These are phyloP conservation scores for Tauraco erythrolophus DNA, from an alignment of 2,113 vertebrate species.

Conservation along the genomic window DNA sequence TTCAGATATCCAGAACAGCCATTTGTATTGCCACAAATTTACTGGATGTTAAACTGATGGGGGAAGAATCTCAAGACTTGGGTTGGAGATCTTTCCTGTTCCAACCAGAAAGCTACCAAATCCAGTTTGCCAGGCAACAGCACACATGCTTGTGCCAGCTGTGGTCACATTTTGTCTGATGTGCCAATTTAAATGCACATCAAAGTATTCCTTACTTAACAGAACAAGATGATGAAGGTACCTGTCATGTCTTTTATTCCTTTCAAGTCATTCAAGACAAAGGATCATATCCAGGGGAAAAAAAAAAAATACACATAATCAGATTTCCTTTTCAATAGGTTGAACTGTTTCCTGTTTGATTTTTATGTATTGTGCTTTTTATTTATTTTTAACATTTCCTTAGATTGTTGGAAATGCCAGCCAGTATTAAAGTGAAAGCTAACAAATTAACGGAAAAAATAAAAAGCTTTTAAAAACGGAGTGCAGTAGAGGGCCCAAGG, in stretches of 20 bases:
- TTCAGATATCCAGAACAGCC: not conserved
- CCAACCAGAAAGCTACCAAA: not conserved
- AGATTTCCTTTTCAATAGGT: not conserved
- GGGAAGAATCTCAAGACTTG: not conserved
- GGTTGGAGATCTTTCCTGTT: not conserved
- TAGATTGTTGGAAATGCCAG: not conserved
- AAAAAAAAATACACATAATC: no score
- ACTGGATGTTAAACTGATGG: not conserved
- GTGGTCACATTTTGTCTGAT: no score
- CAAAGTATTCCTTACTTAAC: not conserved
- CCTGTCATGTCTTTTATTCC: not conserved
- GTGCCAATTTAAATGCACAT: rapidly evolving
- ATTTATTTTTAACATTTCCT: not conserved
- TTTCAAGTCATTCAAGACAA: not conserved
- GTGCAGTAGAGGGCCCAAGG: not conserved
- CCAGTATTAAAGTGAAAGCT: not conserved
- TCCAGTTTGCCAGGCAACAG: not conserved
- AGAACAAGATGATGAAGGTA: rapidly evolving
- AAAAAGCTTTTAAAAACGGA: not conserved
- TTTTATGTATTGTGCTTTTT: not conserved
- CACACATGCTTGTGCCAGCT: not conserved
- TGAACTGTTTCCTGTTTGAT: not conserved
- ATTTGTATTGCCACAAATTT: no score
- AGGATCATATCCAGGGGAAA: not conserved
- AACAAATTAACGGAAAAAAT: not conserved